Evolutionary conservation across 2,888 invertebrate species (phyloP), one percentile per base, ranked within the genome.

Genomic region (Plemyria rubiginata): DNA sequence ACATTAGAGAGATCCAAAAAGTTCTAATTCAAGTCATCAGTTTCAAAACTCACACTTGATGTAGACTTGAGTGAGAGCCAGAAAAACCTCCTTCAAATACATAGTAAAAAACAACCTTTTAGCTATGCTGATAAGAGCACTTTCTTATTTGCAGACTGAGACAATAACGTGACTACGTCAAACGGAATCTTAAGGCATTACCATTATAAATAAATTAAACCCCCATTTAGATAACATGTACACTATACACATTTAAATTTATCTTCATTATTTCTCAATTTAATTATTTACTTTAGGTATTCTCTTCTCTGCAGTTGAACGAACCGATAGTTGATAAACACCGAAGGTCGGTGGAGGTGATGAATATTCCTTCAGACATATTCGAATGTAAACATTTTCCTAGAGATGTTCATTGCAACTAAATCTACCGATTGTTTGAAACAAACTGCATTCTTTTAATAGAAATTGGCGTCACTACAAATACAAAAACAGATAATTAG

Each of bases 331-430:
- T 64, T 66, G 72, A 76, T 74, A 82, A 80, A 79, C 73, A 74
- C 53, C 65, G 69, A 80, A 83, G 81, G 81, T 80, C 75, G 71
- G 12, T 28, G 53, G 73, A 80, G 78, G 82, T 77, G 60, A 64
- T 65, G 57, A n/a, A 28, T 48, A 49, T 50, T 58, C 22, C 38
- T 57, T 52, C 16, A 36, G 50, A 62, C 59, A 11, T 36, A 38
- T 8, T 38, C 36, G 49, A 13, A n/a, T 36, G 36, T 60, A 50
- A 54, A 54, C 60, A 52, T 40, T 49, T 41, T 41, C 7, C 58
- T 52, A 52, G 46, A 38, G 58, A 16, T 36, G 36, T 9, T 43
- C 48, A 38, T 36, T 12, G 22, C 12, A n/a, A 28, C 28, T 22
- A 22, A 22, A 22, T n/a, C 12, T n/a, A 4, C 12, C 6, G n/a